Conservation (phyloP, 1,140 invertebrate genomes). For the Meloidogyne floridensis region DNA sequence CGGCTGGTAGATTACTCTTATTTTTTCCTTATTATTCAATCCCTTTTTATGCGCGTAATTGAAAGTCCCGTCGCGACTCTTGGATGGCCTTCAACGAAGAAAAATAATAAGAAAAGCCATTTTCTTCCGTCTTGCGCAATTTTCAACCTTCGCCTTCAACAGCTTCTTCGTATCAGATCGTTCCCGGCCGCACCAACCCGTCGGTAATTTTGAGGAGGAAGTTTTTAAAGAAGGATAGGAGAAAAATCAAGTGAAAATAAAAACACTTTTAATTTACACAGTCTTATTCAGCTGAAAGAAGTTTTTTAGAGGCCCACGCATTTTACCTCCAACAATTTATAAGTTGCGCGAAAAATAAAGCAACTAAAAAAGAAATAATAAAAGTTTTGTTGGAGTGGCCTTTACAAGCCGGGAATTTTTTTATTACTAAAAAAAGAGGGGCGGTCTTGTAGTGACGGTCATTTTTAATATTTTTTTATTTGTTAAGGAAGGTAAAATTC, state of each 20-base stretch:
- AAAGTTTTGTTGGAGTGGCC: not conserved
- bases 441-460: not conserved
- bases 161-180: constrained; percentile 27
- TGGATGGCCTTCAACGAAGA: not conserved
- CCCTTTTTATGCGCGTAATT: constrained; percentile 15
- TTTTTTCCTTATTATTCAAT: constrained; percentile 3
- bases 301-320: not conserved
- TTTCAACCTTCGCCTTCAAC: constrained; percentile 20
- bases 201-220: not conserved
- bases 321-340: not conserved
- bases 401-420: constrained; percentile 7
- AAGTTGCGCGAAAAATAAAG: not conserved
- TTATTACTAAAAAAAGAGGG: not conserved
- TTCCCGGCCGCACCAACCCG: constrained; percentile 31
- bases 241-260: constrained; percentile 23
- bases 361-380: not conserved
- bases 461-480: not conserved
- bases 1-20: not conserved
- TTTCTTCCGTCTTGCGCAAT: constrained; percentile 31
- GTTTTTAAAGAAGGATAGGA: not conserved
- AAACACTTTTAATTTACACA: constrained; percentile 14
- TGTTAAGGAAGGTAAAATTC: not conserved
- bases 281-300: constrained; percentile 19
- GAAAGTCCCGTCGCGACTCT: constrained; percentile 19
- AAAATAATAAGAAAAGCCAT: not conserved